Percentiles rank a stretch among this genome's conserved stretches.
Evolutionary conservation across 2,797 vertebrate genomes (phyloP).

Genomic region (Smutsia temminckii): DNA sequence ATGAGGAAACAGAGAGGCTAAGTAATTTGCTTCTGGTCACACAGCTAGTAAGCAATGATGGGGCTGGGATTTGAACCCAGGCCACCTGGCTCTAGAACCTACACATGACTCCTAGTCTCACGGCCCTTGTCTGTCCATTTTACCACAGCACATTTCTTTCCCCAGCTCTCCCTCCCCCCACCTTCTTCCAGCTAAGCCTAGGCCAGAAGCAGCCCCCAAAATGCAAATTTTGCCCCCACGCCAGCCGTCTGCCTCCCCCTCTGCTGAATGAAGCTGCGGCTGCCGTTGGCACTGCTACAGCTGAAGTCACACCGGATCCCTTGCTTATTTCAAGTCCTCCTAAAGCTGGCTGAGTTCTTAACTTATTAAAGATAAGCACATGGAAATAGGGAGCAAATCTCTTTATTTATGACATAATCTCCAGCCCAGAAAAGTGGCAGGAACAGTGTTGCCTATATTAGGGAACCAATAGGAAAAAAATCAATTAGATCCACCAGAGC

Average conservation of each 20-base stretch:
- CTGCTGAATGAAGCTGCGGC: background rate
- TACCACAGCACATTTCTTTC: background rate
- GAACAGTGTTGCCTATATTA: constrained; percentile 78
- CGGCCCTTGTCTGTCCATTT: background rate
- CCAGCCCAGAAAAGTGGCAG: constrained; percentile 78
- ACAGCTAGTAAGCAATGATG: background rate
- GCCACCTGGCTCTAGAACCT: background rate
- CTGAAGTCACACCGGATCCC: constrained; percentile 44
- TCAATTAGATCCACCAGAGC: constrained; percentile 74
- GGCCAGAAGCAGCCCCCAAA: background rate
- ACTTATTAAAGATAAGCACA: constrained; percentile 85
- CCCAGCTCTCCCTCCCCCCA: background rate
- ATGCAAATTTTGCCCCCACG: background rate
- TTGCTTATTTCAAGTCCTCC: constrained; percentile 74
- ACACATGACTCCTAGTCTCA: background rate
- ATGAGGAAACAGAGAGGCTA: background rate
- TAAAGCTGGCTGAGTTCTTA: constrained; percentile 81
- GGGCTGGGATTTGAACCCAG: background rate
- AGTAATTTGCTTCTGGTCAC: background rate
- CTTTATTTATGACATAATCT: constrained; percentile 85
- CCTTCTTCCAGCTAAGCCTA: constrained; percentile 11
- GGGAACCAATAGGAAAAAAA: constrained; percentile 79
- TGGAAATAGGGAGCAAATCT: constrained; percentile 83
- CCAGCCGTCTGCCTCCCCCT: background rate
- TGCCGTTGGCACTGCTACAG: background rate